Conservation (phyloP, 2,888 invertebrate species). For the Shargacucullia verbasci region DNA sequence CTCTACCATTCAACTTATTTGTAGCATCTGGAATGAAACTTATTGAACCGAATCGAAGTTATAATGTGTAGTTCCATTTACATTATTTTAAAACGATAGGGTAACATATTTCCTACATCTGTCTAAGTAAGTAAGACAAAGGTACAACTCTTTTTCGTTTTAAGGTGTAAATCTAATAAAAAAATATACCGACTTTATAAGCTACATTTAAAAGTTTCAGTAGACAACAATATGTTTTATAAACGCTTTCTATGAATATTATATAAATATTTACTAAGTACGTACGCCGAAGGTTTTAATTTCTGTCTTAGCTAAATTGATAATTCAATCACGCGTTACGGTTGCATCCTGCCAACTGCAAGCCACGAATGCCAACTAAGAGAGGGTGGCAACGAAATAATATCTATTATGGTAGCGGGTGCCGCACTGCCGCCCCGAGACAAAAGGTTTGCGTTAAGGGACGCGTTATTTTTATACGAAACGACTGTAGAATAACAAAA, state of each 20-base stretch:
- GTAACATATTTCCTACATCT: conserved; percentile 2
- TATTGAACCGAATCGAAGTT: conserved; percentile 44
- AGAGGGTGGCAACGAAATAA: conserved; percentile 77
- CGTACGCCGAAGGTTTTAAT: conserved; percentile 54
- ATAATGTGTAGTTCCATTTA: conserved; percentile 20
- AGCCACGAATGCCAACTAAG: conserved; percentile 84
- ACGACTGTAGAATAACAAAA: conserved; percentile 85
- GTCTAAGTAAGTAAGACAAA: no score
- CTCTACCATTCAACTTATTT: conserved; percentile 58
- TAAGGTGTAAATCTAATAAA: no score
- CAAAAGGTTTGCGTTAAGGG: conserved; percentile 84
- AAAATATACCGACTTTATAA: no score
- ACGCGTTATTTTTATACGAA: conserved; percentile 85
- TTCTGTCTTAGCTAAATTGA: conserved; percentile 66
- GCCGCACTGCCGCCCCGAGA: conserved; percentile 78
- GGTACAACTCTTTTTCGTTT: no score
- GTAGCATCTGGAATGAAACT: conserved; percentile 55
- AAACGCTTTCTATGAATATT: not conserved
- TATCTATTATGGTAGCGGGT: conserved; percentile 75
- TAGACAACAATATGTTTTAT: not conserved
- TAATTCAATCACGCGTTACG: conserved; percentile 82
- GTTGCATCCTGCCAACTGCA: conserved; percentile 85
- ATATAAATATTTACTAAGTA: conserved; percentile 20
- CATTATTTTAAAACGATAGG: conserved; percentile 27
- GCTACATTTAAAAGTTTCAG: no score